Evolutionary conservation across 2,113 vertebrate species (phyloP).

Genomic region (Archilochus colubris): DNA sequence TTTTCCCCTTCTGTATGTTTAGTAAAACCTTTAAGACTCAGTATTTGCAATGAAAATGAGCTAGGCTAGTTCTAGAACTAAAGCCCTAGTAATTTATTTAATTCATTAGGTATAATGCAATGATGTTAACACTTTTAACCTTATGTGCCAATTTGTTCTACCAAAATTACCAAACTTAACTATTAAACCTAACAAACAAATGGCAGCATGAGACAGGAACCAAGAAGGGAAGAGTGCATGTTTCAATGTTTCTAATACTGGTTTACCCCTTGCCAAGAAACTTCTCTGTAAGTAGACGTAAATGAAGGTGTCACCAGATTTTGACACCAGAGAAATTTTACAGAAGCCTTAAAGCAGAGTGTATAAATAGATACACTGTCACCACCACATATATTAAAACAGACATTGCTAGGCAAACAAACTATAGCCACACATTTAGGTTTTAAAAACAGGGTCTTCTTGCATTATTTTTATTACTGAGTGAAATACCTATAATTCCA

Average conservation of each 20-base stretch:
- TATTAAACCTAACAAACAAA: not conserved
- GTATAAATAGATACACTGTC: not conserved
- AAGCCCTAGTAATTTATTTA: accelerated
- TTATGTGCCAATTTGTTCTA: not conserved
- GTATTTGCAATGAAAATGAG: not conserved
- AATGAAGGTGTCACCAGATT: not conserved
- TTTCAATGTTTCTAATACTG: not conserved
- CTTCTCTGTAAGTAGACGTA: not conserved
- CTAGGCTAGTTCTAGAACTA: not conserved
- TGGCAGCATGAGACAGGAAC: not conserved
- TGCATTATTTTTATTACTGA: not conserved
- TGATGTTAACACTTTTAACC: not conserved
- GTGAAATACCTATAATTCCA: conserved; percentile 58
- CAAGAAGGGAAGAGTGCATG: accelerated
- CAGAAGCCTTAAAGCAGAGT: not conserved
- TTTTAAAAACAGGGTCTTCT: not conserved
- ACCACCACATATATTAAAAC: not conserved
- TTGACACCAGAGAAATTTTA: not conserved
- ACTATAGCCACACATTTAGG: not conserved
- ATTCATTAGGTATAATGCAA: not conserved
- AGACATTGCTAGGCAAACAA: not conserved
- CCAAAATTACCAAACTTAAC: not conserved
- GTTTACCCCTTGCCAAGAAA: not conserved
- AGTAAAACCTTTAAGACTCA: not conserved
- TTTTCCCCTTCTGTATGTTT: not conserved